phyloP scores from a whole-genome alignment of 2,888 invertebrate species.

The Volucella bombylans region DNA sequence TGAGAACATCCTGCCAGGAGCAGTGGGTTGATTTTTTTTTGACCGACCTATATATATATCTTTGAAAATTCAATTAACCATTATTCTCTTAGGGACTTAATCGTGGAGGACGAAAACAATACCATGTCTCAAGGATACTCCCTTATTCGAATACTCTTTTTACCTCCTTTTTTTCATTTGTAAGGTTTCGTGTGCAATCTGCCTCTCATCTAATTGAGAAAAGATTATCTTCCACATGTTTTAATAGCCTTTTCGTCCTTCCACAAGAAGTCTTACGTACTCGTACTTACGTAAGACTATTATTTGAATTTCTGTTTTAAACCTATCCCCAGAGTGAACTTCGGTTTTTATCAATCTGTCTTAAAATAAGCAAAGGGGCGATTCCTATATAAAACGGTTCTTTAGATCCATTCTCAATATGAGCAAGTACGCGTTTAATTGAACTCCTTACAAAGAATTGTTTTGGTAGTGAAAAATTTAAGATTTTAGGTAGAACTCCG shows the following conservation, averaged over 20 bases:
- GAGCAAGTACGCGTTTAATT: too few relatives aligned
- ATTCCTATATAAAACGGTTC: too few relatives aligned
- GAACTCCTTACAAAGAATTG: too few relatives aligned
- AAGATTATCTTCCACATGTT: conserved; percentile 30
- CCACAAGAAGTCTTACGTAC: too few relatives aligned
- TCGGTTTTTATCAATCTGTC: too few relatives aligned
- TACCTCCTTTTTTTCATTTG: neutral
- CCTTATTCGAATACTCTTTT: neutral
- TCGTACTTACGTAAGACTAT: too few relatives aligned
- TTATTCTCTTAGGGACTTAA: neutral
- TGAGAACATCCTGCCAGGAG: neutral
- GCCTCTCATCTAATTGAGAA: conserved; percentile 35
- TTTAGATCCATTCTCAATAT: too few relatives aligned
- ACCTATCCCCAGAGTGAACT: too few relatives aligned
- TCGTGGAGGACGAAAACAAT: neutral
- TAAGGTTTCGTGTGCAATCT: conserved; percentile 28
- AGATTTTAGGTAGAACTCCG: too few relatives aligned
- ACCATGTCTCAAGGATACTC: conserved; percentile 18
- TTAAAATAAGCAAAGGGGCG: too few relatives aligned
- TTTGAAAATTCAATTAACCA: conserved; percentile 10
- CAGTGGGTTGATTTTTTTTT: conserved; percentile 9
- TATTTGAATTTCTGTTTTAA: too few relatives aligned
- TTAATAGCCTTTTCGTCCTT: conserved; percentile 8
- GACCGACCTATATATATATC: neutral
- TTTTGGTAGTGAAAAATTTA: too few relatives aligned